Conservation (phyloP, 2,797 vertebrate species). For the Chrosomus eos region DNA sequence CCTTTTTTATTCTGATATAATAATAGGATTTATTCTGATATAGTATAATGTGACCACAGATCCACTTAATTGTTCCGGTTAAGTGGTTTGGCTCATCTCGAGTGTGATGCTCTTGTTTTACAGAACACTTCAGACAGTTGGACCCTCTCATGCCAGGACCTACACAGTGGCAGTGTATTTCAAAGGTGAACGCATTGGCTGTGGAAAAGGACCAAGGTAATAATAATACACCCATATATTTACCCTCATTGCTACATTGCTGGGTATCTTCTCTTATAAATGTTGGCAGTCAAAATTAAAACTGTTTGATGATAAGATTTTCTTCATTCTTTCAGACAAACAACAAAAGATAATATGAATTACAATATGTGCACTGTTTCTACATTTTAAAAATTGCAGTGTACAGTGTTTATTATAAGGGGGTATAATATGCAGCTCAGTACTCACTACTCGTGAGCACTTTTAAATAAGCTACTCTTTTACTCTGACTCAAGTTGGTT, state of each 20-base stretch:
- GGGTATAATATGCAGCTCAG: not conserved
- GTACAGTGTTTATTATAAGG: not conserved
- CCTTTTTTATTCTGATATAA: not conserved
- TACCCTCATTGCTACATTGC: not conserved
- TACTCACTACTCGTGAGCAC: too few species aligned
- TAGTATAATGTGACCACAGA: not conserved
- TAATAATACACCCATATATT: slow-evolving; percentile 10
- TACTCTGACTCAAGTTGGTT: too few species aligned
- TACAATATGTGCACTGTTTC: not conserved
- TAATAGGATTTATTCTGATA: too few species aligned
- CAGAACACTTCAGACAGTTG: slow-evolving; percentile 97
- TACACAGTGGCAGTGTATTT: slow-evolving; percentile 98
- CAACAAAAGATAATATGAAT: not conserved
- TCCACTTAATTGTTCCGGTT: not conserved
- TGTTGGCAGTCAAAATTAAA: not conserved
- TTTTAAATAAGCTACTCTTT: too few species aligned
- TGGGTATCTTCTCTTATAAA: not conserved
- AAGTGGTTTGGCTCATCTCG: not conserved
- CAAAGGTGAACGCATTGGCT: slow-evolving; percentile 97
- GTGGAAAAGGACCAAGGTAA: slow-evolving; percentile 98
- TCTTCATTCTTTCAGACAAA: not conserved
- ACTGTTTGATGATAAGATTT: not conserved
- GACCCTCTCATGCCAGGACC: slow-evolving; percentile 94
- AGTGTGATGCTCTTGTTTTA: not conserved
- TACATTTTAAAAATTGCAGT: not conserved